Base-by-base conservation (phyloP, 1,140 invertebrate species). In the Drosophila bipectinata region DNA sequence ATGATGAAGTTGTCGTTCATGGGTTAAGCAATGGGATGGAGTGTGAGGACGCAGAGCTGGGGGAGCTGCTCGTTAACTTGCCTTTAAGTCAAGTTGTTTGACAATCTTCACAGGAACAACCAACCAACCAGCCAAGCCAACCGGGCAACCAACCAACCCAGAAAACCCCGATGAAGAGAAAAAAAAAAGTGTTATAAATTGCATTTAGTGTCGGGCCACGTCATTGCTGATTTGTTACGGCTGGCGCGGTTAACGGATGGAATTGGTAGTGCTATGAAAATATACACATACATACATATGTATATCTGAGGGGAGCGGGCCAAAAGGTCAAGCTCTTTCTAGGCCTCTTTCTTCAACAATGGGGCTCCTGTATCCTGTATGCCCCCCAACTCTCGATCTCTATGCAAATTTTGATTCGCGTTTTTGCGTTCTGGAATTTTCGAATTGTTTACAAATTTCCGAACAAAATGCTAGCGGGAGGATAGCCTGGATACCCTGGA, bases 391-490 rank as follows among this genome's bases (percentile, higher is more conserved):
- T 12, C 24, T 10, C n/a, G 6, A 8, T 0, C 34, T 9, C 77
- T 85, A 88, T 88, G 82, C 76, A 82, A 87, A 87, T 84, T 21
- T 37, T 21, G 15, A 15, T n/a, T 49, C 30, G 48, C 60, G 52
- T 37, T 56, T 52, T 56, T 63, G 77, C 81, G 77, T 85, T 85
- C 57, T 63, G 55, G 61, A 56, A 61, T 63, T 75, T 18, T 60
- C 26, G 83, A 88, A 88, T 88, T 88, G 83, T 88, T 88, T 88
- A 88, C 83, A 88, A 88, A 88, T 88, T 88, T 87, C 47, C 34
- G 55, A 55, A 84, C 80, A 84, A 84, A 87, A 81, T 62, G 78
- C 61, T 74, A 55, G 59, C 59, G 53, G 77, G 69, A 66, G 58
- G 71, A 59, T 12, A 51, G 44, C 28, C 37, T 15, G 49, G 71